Evolutionary conservation across 2,888 invertebrate species (phyloP), one percentile per base, ranked within the genome.

Genomic region (Gortyna flavago): DNA sequence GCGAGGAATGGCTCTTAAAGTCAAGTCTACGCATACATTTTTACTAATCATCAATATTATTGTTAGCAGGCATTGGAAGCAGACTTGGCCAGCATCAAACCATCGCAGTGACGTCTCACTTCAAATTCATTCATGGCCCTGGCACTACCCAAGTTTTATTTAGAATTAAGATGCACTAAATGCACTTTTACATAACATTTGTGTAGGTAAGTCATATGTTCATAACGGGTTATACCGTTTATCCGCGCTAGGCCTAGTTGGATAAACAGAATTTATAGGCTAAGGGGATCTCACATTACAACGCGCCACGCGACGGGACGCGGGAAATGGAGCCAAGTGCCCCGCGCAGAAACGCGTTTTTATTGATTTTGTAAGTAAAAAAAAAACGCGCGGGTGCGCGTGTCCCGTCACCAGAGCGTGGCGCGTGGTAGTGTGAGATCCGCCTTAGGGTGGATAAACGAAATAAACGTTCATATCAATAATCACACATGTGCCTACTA

Each of bases 51-150:
- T 16, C 66, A 51, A 18, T 57, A 57, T 73, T 73, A 65, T 77
- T 82, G 65, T 78, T 88, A 89, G 79, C 90, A 89, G 90, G 87
- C 86, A 25, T 78, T 92, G 85, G 91, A 92, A 69, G 79, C 89
- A 0, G 92, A 92, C 61, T 78, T 89, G 74, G 91, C 90, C 35
- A 89, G 80, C 80, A 84, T 88, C 65, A 64, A 66, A 57, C 71
- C 35, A 35, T 61, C 35, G 61, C 85, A 72, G 75, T 80, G 81
- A 80, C n/a, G 64, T 29, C 54, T 41, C 75, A 82, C 76, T 54
- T 78, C 82, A 44, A 82, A 44, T 25, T 35, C 77, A 79, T 82
- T 61, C 54, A 54, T 21, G 59, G 48, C 38, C 29, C 65, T 79
- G 54, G 79, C 79, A 79, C 76, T 54, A 18, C 59, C 38, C 32